A percentile compares a stretch with the other conserved stretches of the same genome.
Evolutionary conservation across 2,113 vertebrate genomes (phyloP).

Genomic region (Dromas ardeola): DNA sequence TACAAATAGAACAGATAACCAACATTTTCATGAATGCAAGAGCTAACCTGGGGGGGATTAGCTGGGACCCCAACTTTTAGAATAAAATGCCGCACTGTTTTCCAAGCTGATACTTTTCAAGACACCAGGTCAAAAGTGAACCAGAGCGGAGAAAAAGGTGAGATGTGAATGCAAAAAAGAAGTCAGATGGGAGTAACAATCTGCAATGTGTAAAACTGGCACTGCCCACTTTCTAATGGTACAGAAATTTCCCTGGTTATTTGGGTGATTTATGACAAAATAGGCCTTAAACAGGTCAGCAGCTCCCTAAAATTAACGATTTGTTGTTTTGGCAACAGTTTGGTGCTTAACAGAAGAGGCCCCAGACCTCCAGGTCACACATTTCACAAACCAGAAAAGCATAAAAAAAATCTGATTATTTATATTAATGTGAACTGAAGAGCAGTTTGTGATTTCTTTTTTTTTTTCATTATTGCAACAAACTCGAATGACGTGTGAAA

Average conservation of each 20-base stretch:
- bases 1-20: background rate
- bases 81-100: background rate
- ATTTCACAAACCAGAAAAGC: constrained; percentile 8
- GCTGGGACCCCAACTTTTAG: background rate
- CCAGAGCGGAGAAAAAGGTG: background rate
- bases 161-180: background rate
- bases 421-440: background rate
- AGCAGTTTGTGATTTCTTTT: background rate
- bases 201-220: background rate
- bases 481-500: constrained; percentile 3
- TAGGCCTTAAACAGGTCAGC: background rate
- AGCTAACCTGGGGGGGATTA: background rate
- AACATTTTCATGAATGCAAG: background rate
- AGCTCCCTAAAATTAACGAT: background rate
- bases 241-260: background rate
- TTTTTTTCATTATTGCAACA: background rate
- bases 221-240: background rate
- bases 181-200: background rate
- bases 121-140: background rate
- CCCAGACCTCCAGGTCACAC: background rate
- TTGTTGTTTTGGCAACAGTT: background rate
- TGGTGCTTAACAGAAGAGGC: background rate
- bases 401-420: background rate
- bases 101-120: background rate
- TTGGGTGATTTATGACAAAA: background rate